Percentiles rank a stretch among this genome's conserved stretches.
Evolutionary conservation across 2,888 invertebrate genomes (phyloP).

Genomic region (Chaitophorus viminalis): DNA sequence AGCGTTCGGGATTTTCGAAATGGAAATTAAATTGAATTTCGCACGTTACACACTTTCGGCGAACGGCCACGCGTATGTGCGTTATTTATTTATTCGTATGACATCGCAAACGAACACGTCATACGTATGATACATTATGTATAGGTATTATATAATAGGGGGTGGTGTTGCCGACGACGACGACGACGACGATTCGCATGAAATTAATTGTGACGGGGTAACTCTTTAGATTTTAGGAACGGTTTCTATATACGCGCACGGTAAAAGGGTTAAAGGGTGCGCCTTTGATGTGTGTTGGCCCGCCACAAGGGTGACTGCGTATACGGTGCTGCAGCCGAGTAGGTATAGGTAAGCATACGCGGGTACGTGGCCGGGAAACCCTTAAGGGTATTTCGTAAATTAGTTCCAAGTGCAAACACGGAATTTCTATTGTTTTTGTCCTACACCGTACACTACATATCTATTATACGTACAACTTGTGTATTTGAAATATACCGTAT

Average conservation of each 20-base stretch:
- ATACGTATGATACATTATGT: too few species aligned
- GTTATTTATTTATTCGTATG: neutral
- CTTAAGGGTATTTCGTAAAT: constrained; percentile 50
- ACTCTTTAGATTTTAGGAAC: neutral
- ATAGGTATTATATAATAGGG: too few species aligned
- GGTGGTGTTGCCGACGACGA: too few species aligned
- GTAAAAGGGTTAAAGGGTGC: constrained; percentile 1
- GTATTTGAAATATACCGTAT: constrained; percentile 4
- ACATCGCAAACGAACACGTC: neutral
- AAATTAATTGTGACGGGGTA: constrained; percentile 47
- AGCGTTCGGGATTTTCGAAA: too few species aligned
- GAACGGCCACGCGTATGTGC: too few species aligned
- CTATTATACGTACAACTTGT: neutral
- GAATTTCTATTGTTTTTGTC: constrained; percentile 55
- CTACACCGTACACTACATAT: too few species aligned
- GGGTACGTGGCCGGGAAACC: constrained; percentile 34
- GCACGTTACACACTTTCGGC: neutral
- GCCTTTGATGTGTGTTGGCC: constrained; percentile 46
- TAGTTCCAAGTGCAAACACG: constrained; percentile 53
- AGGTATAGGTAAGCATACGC: too few species aligned
- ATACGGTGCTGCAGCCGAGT: too few species aligned
- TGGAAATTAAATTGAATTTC: too few species aligned
- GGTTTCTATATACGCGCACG: neutral
- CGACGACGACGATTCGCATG: neutral
- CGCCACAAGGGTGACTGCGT: neutral